Percentiles rank a stretch among this genome's conserved stretches.
phyloP scores from a whole-genome alignment of 2,113 vertebrate species.

The Thunnus thynnus region DNA sequence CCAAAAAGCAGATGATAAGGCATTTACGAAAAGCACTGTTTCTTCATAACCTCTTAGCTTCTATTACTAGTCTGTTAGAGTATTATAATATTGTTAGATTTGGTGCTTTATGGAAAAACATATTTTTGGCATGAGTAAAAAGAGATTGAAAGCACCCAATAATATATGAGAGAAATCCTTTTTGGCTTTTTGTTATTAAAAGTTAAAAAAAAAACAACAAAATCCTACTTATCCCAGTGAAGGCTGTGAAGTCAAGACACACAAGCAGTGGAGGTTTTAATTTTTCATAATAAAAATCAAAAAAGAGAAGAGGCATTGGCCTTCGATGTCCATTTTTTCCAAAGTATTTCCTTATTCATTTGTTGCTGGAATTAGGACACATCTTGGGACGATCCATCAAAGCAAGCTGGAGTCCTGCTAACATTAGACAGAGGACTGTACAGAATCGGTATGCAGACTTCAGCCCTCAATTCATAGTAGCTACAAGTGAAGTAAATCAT shows the following conservation, averaged over 20 bases:
- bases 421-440: slow-evolving; percentile 48
- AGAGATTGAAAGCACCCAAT: neutral
- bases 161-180: slow-evolving; percentile 8
- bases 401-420: slow-evolving; percentile 27
- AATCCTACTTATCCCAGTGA: slow-evolving; percentile 23
- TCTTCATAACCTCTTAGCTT: neutral
- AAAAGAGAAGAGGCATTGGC: slow-evolving; percentile 20
- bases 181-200: slow-evolving; percentile 34
- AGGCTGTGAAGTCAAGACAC: slow-evolving; percentile 47
- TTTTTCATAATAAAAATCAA: slow-evolving; percentile 38
- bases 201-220: no score
- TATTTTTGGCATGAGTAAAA: neutral
- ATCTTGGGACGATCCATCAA: slow-evolving; percentile 67
- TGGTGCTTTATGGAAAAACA: slow-evolving; percentile 26
- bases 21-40: neutral
- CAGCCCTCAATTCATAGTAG: slow-evolving; percentile 58
- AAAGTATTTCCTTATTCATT: slow-evolving; percentile 60
- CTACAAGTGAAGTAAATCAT: slow-evolving; percentile 74
- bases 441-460: slow-evolving; percentile 60
- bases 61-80: slow-evolving; percentile 5
- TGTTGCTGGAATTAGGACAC: slow-evolving; percentile 55
- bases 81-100: neutral
- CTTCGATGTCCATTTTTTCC: neutral
- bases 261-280: slow-evolving; percentile 30
- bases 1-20: neutral